Conservation (phyloP, 2,797 vertebrate species). For the Galago senegalensis region DNA sequence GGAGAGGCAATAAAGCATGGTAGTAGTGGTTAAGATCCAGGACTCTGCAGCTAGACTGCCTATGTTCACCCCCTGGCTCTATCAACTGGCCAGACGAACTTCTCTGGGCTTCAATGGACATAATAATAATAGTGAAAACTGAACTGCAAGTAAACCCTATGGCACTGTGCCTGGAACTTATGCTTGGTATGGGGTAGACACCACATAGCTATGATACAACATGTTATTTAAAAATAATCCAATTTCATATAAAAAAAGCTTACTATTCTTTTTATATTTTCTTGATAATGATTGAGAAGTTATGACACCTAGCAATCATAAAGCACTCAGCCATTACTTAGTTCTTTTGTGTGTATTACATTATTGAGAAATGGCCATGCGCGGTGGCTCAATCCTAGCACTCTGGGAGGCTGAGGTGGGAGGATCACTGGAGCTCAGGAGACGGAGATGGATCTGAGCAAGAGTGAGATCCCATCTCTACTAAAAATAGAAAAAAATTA, state of each 20-base stretch:
- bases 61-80: neutral
- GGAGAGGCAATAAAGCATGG: neutral
- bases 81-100: neutral
- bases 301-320: slow-evolving; percentile 53
- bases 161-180: neutral
- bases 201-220: neutral
- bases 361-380: slow-evolving; percentile 6
- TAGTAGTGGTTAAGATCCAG: neutral
- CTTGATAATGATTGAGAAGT: slow-evolving; percentile 29
- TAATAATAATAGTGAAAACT: neutral
- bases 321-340: slow-evolving; percentile 13
- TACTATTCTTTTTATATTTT: slow-evolving; percentile 31
- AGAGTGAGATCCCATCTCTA: too few relatives aligned
- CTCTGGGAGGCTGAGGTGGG: too few relatives aligned
- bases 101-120: neutral
- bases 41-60: neutral
- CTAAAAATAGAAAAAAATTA: too few relatives aligned
- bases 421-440: too few relatives aligned
- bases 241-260: slow-evolving; percentile 39
- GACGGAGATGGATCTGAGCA: too few relatives aligned
- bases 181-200: neutral
- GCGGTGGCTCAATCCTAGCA: too few relatives aligned
- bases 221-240: slow-evolving; percentile 3
- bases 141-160: neutral
- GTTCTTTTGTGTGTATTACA: neutral